phyloP scores from a whole-genome alignment of 2,888 invertebrate species.

The Sialis lutaria region DNA sequence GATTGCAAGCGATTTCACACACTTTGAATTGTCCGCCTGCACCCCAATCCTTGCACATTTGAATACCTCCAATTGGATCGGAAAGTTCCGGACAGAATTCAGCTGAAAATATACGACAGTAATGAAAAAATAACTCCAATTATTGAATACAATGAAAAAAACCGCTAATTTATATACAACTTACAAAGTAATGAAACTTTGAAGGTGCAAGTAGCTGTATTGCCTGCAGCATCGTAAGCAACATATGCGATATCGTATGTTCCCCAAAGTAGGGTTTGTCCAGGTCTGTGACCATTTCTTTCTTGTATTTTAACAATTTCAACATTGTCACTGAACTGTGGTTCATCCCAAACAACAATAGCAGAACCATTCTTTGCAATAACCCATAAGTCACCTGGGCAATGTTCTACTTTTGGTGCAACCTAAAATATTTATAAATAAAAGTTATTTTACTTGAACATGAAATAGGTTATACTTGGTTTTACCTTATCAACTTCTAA shows the following conservation, averaged over 20 bases:
- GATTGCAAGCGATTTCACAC: constrained; percentile 77
- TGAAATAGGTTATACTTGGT: not conserved
- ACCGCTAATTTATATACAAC: constrained; percentile 19
- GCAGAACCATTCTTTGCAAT: constrained; percentile 85
- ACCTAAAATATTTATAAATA: constrained; percentile 22
- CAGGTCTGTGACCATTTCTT: constrained; percentile 71
- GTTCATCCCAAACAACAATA: constrained; percentile 81
- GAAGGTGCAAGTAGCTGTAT: constrained; percentile 81
- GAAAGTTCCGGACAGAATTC: constrained; percentile 81
- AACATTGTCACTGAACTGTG: constrained; percentile 78
- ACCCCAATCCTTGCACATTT: constrained; percentile 90
- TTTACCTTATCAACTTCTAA: constrained; percentile 60
- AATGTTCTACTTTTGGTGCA: constrained; percentile 73
- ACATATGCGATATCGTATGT: constrained; percentile 85
- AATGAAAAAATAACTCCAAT: constrained; percentile 2
- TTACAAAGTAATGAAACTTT: constrained; percentile 77
- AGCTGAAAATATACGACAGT: constrained; percentile 30
- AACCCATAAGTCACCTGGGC: constrained; percentile 88
- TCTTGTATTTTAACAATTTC: constrained; percentile 64
- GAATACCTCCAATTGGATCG: constrained; percentile 82
- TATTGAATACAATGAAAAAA: not conserved
- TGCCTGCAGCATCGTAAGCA: constrained; percentile 84
- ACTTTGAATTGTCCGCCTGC: constrained; percentile 92
- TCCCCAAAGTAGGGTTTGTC: constrained; percentile 79
- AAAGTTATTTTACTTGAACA: not conserved